phyloP scores from a whole-genome alignment of 2,113 vertebrate species.

The Lasiurus cinereus region DNA sequence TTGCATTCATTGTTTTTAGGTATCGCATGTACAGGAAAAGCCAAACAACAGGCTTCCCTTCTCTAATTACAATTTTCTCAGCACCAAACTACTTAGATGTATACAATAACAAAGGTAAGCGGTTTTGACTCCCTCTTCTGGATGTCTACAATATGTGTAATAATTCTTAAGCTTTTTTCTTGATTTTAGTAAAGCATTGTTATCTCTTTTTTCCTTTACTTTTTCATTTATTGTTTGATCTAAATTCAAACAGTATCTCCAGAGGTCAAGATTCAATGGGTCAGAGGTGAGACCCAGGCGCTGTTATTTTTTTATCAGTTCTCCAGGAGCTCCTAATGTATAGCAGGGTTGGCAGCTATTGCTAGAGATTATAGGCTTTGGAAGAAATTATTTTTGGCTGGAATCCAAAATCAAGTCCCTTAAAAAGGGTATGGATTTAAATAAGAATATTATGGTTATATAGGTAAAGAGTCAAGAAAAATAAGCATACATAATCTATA shows the following conservation, averaged over 20 bases:
- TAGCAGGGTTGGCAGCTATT: background rate
- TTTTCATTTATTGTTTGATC: background rate
- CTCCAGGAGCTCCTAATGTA: background rate
- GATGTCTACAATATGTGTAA: background rate
- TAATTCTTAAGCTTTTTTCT: background rate
- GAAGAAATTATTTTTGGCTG: background rate
- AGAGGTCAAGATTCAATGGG: background rate
- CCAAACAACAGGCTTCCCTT: slow-evolving; percentile 99
- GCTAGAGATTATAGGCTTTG: background rate
- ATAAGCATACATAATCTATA: slow-evolving; percentile 12
- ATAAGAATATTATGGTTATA: background rate
- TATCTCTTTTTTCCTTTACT: background rate
- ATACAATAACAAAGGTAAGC: slow-evolving; percentile 99
- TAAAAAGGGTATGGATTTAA: background rate
- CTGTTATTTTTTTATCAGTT: background rate
- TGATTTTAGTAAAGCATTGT: background rate
- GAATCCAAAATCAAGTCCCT: background rate
- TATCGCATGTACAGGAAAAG: slow-evolving; percentile 99
- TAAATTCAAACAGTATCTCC: background rate
- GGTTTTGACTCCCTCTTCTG: background rate
- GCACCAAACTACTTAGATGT: slow-evolving; percentile 99
- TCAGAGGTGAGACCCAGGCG: background rate
- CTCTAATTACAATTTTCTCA: slow-evolving; percentile 99
- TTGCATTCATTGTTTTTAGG: slow-evolving; percentile 86
- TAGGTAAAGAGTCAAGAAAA: background rate